Evolutionary conservation across 1,140 invertebrate species (phyloP).

Genomic region (Belonocnema kinseyi): DNA sequence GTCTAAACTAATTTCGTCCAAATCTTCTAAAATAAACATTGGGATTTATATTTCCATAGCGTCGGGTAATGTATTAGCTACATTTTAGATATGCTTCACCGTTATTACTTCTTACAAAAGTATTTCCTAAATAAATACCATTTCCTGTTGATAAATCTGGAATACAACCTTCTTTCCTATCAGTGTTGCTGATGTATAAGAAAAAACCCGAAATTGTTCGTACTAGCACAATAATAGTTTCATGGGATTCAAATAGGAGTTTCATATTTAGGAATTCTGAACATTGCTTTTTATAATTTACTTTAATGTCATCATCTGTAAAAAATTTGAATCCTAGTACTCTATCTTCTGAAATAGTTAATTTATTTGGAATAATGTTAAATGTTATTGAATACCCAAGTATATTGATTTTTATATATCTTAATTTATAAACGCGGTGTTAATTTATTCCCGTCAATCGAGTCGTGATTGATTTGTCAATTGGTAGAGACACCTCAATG

Average conservation of each 20-base stretch:
- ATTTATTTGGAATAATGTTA: background rate
- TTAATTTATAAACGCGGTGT: background rate
- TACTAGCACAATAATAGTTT: conserved; percentile 5
- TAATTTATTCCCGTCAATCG: conserved; percentile 21
- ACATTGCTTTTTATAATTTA: background rate
- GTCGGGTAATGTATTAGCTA: background rate
- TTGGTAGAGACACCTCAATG: background rate
- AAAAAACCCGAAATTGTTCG: conserved; percentile 1
- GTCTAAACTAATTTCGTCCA: background rate
- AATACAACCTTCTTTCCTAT: conserved; percentile 30
- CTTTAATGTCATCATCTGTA: background rate
- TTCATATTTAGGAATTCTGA: conserved; percentile 27
- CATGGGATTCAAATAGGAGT: conserved; percentile 6
- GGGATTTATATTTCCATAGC: background rate
- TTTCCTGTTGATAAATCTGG: background rate
- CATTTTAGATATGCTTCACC: conserved; percentile 30
- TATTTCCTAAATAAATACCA: conserved; percentile 17
- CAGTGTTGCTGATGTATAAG: background rate
- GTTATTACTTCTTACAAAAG: conserved; percentile 12
- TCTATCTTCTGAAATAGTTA: conserved; percentile 20
- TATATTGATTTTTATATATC: background rate
- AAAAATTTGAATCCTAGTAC: conserved; percentile 1
- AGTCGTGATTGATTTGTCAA: background rate
- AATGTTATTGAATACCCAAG: background rate
- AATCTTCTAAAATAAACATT: background rate